phyloP scores from a whole-genome alignment of 2,797 vertebrate species.

The Hoplostethus atlanticus region DNA sequence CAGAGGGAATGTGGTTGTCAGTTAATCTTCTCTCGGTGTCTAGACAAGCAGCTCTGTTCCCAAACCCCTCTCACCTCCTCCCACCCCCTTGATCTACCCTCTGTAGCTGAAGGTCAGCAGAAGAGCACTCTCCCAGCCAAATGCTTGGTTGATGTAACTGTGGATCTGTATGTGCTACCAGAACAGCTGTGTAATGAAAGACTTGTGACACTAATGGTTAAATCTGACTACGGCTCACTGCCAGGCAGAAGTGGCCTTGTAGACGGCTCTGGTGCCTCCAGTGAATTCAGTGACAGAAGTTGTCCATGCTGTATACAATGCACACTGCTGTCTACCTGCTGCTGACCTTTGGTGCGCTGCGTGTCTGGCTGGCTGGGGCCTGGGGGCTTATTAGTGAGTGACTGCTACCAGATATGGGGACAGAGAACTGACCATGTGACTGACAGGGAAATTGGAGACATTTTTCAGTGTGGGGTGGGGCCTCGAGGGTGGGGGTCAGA shows the following conservation, averaged over 20 bases:
- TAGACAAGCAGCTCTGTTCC: constrained; percentile 1
- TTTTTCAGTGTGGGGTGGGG: constrained; percentile 37
- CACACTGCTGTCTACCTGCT: constrained; percentile 55
- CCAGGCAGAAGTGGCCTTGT: constrained; percentile 49
- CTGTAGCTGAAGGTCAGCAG: constrained; percentile 44
- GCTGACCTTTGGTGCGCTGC: constrained; percentile 49
- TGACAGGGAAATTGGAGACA: constrained; percentile 53
- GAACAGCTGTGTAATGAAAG: constrained; percentile 34
- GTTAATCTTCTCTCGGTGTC: constrained; percentile 23
- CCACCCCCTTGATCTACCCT: constrained; percentile 9
- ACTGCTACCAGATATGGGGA: constrained; percentile 70
- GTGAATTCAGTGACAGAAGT: not conserved
- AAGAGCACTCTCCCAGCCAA: not conserved
- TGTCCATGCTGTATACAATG: constrained; percentile 19
- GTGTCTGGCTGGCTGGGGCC: constrained; percentile 19
- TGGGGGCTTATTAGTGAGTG: constrained; percentile 45
- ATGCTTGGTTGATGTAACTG: not conserved
- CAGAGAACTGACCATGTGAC: constrained; percentile 49
- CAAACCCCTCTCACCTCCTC: not conserved
- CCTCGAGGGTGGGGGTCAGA: constrained; percentile 1
- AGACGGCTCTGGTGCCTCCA: constrained; percentile 3
- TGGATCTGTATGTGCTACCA: too few relatives aligned
- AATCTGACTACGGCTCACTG: constrained; percentile 51
- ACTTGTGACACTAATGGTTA: constrained; percentile 36
- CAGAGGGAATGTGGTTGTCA: constrained; percentile 16